Evolutionary conservation across 2,888 invertebrate species (phyloP).

Genomic region (Polydrusus pterygomalis): DNA sequence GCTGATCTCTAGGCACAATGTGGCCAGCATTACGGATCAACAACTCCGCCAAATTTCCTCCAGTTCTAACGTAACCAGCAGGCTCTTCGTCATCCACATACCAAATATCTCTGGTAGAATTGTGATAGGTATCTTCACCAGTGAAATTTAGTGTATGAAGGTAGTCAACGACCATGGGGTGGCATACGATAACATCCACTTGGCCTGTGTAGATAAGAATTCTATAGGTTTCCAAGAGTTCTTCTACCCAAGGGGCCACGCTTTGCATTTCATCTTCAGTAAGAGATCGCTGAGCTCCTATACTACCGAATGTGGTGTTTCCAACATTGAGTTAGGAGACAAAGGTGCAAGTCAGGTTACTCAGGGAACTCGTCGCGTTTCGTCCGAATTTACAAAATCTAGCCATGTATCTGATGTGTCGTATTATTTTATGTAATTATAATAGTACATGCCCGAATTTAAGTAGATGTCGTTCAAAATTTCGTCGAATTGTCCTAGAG

Average conservation of each 20-base stretch:
- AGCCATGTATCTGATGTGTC: slow-evolving; percentile 22
- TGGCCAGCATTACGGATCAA: slow-evolving; percentile 85
- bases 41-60: slow-evolving; percentile 80
- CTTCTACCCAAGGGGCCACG: slow-evolving; percentile 64
- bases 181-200: slow-evolving; percentile 89
- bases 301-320: slow-evolving; percentile 26
- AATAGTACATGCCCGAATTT: slow-evolving; percentile 18
- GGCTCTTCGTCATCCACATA: slow-evolving; percentile 76
- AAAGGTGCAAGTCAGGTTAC: too few relatives aligned
- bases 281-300: slow-evolving; percentile 32
- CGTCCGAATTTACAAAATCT: slow-evolving; percentile 27
- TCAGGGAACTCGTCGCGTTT: slow-evolving; percentile 17
- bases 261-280: slow-evolving; percentile 23
- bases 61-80: slow-evolving; percentile 82
- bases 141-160: slow-evolving; percentile 80
- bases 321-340: slow-evolving; percentile 52
- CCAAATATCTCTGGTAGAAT: slow-evolving; percentile 80
- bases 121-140: slow-evolving; percentile 77
- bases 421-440: slow-evolving; percentile 44
- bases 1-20: slow-evolving; percentile 85
- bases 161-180: slow-evolving; percentile 86
- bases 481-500: background rate
- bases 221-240: slow-evolving; percentile 78
- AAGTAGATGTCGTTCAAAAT: background rate
- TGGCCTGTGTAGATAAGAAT: slow-evolving; percentile 90